Evolutionary conservation across 2,888 invertebrate genomes (phyloP).

Genomic region (Oasisia sp.): DNA sequence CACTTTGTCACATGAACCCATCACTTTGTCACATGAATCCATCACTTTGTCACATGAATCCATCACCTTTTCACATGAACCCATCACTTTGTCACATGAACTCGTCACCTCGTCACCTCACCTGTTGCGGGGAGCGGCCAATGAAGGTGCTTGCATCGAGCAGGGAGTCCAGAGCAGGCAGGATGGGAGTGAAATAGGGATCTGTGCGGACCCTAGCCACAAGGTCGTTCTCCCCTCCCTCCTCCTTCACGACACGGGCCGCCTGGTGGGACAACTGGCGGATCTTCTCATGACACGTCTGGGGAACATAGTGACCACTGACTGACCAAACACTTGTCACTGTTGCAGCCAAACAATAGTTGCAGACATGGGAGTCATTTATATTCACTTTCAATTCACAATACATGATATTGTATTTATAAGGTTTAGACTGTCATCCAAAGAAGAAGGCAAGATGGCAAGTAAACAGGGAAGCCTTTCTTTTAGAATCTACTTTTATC

Average conservation of each 20-base stretch:
- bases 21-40: too few relatives aligned
- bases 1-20: too few relatives aligned
- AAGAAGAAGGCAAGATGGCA: too few relatives aligned
- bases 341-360: too few relatives aligned
- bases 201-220: constrained; percentile 83
- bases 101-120: too few relatives aligned
- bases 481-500: too few relatives aligned
- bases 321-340: neutral
- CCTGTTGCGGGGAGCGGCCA: constrained; percentile 88
- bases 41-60: neutral
- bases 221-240: constrained; percentile 90
- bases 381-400: too few relatives aligned
- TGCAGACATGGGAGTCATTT: too few relatives aligned
- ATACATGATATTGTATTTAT: too few relatives aligned
- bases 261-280: constrained; percentile 92
- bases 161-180: constrained; percentile 78
- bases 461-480: too few relatives aligned
- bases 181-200: constrained; percentile 85
- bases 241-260: constrained; percentile 87
- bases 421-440: too few relatives aligned
- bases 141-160: constrained; percentile 88
- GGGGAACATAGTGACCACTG: neutral
- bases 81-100: neutral
- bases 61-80: neutral
- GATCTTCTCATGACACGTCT: constrained; percentile 93